Conservation (phyloP, 2,888 invertebrate species). For the Pterostichus madidus region DNA sequence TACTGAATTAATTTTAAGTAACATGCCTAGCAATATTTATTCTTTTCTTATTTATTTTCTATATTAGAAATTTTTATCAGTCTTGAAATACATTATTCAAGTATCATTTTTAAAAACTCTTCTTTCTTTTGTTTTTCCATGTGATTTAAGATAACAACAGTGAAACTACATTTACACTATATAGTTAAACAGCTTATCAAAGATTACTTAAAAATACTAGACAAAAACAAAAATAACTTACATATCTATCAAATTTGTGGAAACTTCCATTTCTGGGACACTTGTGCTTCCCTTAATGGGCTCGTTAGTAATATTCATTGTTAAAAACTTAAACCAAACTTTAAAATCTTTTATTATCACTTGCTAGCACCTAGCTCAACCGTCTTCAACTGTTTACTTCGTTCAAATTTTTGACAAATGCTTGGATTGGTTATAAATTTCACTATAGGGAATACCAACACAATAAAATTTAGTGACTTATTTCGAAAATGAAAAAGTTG, state of each 20-base stretch:
- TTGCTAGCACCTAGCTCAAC: constrained; percentile 45
- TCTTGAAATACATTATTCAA: no score
- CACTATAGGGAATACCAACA: neutral
- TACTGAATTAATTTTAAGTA: neutral
- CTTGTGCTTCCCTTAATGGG: constrained; percentile 9
- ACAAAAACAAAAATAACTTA: constrained; percentile 42
- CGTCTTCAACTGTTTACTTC: constrained; percentile 57
- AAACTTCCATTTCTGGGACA: constrained; percentile 34
- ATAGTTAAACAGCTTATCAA: neutral
- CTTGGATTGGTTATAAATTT: constrained; percentile 36
- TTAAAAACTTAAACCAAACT: neutral
- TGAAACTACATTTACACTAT: no score
- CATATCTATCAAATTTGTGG: constrained; percentile 44
- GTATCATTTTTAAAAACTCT: no score
- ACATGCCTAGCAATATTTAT: neutral
- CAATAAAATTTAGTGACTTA: neutral
- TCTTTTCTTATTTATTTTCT: no score
- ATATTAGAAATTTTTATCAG: no score
- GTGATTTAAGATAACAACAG: no score
- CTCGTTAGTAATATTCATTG: constrained; percentile 33
- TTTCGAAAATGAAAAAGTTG: neutral
- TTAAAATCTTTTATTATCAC: constrained; percentile 9
- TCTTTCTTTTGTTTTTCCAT: no score
- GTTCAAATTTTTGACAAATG: constrained; percentile 58
- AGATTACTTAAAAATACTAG: neutral